Conservation (phyloP, 2,113 vertebrate species). For the Lates calcarifer region DNA sequence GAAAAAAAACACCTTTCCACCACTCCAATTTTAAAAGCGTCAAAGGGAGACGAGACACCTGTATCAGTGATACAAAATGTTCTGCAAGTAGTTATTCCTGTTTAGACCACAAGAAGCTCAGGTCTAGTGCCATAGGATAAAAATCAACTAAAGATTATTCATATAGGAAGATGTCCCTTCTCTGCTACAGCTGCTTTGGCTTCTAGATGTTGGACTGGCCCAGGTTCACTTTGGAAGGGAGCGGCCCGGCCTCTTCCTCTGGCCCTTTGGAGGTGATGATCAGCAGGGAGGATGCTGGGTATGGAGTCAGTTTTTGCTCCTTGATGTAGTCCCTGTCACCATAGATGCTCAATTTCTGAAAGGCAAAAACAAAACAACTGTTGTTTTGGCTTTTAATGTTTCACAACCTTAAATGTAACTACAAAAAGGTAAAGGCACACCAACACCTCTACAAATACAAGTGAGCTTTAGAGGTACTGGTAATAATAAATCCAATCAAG, state of each 20-base stretch:
- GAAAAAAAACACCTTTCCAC: conserved; percentile 40
- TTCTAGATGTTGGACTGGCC: conserved; percentile 87
- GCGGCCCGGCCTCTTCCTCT: conserved; percentile 91
- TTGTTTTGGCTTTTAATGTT: not conserved
- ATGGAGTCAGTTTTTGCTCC: conserved; percentile 91
- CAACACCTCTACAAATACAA: too few relatives aligned
- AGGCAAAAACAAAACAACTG: not conserved
- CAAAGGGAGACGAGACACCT: conserved; percentile 32
- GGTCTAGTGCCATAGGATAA: conserved; percentile 34
- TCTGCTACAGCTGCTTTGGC: conserved; percentile 44
- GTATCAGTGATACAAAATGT: conserved; percentile 60
- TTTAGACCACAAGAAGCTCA: conserved; percentile 49
- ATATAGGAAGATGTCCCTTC: conserved; percentile 30
- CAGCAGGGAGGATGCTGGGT: conserved; percentile 91
- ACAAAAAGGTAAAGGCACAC: too few relatives aligned
- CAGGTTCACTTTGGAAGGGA: conserved; percentile 93
- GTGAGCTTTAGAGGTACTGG: not conserved
- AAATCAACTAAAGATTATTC: conserved; percentile 34
- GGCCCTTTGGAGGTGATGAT: conserved; percentile 88
- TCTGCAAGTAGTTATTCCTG: conserved; percentile 56
- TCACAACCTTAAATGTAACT: not conserved
- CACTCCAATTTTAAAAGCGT: conserved; percentile 55
- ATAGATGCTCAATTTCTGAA: conserved; percentile 96
- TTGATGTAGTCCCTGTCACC: conserved; percentile 92
- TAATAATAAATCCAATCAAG: too few relatives aligned